Base-by-base conservation (phyloP, 2,888 invertebrate species). In the Tachina lurida region DNA sequence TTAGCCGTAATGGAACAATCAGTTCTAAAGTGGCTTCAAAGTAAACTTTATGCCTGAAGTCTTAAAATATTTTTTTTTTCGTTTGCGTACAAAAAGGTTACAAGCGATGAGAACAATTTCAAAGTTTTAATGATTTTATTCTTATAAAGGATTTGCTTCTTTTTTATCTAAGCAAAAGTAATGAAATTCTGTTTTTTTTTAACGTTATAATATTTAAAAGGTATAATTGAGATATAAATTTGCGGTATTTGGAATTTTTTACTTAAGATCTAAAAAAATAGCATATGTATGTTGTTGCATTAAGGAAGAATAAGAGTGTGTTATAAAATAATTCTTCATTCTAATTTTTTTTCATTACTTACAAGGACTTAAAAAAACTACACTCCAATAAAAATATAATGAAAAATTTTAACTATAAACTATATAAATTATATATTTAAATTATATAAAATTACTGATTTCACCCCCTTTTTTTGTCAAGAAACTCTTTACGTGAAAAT, bases 91-190 rank as follows among this genome's bases (percentile, higher is more conserved):
- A 77, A 47, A 54, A 31, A 56, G 10, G 8, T 41, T 41, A 10
- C 31, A 68, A 68, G 62, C 54, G 71, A 49, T 73, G 71, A 56
- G 75, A 75, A 75, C 41, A 39, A 62, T 63, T 75, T 75, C n/a
- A 43, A n/a, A 49, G 10, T 68, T 77, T 77, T 58, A 71, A 71
- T 63, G 63, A 56, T 79, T 79, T 47, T 65, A 79, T 79, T 71
- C 63, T 65, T 79, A 47, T 56, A 54, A 62, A 62, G 22, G 19
- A 13, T 10, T 58, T 67, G 10, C 4, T 52, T 70, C 9, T 63
- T 62, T 56, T 60, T n/a, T 31, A n/a, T n/a, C n/a, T 31, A 1
- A 31, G 47, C n/a, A 47, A 45, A 22, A 39, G 12, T 13, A 31
- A 45, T 43, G 31, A 52, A 10, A 10, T 49, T 45, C 9, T 1